Evolutionary conservation across 53 echinoderm and acorn worm species (phyloP).

Genomic region (Arbacia lixula): DNA sequence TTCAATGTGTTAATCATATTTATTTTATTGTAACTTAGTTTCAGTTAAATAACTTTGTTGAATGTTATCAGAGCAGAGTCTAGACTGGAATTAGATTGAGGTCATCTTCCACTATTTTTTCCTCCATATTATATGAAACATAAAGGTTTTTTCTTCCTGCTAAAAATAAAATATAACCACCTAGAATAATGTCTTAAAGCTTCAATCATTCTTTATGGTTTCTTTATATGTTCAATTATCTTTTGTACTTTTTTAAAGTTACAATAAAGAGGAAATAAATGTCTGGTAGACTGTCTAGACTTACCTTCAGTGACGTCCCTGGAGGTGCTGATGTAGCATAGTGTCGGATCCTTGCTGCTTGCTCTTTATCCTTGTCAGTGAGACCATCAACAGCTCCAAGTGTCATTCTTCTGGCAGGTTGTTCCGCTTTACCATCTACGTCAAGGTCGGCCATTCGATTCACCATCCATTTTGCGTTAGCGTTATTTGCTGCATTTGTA

Average conservation of each 20-base stretch:
- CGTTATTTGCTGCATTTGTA: conserved; percentile 5
- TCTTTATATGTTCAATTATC: neutral
- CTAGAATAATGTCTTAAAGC: too few relatives aligned
- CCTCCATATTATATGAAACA: too few relatives aligned
- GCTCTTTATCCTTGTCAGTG: conserved; percentile 66
- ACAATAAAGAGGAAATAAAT: neutral
- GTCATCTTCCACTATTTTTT: too few relatives aligned
- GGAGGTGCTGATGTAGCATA: conserved; percentile 65
- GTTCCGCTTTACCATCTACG: conserved; percentile 27
- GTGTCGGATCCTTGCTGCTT: conserved; percentile 52
- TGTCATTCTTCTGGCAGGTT: conserved; percentile 78
- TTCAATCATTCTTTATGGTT: too few relatives aligned
- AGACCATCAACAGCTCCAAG: conserved; percentile 91
- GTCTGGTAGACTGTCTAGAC: too few relatives aligned
- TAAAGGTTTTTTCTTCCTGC: too few relatives aligned
- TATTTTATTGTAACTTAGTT: too few relatives aligned
- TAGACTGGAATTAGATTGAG: too few relatives aligned
- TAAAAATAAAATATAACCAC: too few relatives aligned
- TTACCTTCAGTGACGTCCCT: conserved; percentile 62
- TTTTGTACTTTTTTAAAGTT: neutral
- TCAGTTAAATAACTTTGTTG: too few relatives aligned
- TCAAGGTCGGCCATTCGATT: conserved; percentile 41
- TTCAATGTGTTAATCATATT: too few relatives aligned
- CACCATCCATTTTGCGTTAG: conserved; percentile 40
- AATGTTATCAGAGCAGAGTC: too few relatives aligned